Base-by-base conservation (phyloP, 2,888 invertebrate species). In the Microctonus hyperodae region DNA sequence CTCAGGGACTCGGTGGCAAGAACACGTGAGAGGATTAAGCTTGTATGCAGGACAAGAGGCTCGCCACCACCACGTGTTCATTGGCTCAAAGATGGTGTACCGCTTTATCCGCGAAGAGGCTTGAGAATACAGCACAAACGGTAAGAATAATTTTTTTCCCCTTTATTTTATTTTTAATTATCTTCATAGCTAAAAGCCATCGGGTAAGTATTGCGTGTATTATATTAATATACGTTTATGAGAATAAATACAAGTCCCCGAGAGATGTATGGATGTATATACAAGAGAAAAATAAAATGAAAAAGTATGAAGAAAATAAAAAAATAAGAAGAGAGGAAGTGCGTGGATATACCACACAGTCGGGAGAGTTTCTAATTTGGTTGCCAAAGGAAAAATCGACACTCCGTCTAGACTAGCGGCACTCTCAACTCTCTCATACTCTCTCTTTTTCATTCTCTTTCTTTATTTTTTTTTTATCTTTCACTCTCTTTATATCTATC, bases 1-100 rank as follows among this genome's bases (percentile, higher is more conserved):
- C 82, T 83, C 78, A 83, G 82, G 76, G 83, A 83, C 81, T 83
- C 83, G 74, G 82, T 82, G 75, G 83, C 82, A 77, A 81, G 83
- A 79, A 81, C 81, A 79, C 80, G 80, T 71, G 83, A 83, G 72
- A 81, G 81, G 75, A 83, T 83, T 74, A 83, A 82, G 77, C 81
- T 83, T 73, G 83, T 83, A 76, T 83, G 83, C 80, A 78, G 83
- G 73, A 83, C 83, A 74, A 77, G 81, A 73, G 83, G 83, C 64
- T 83, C 83, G 58, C 83, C 83, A 68, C 83, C 83, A 73, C 83
- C 83, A 33, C 79, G 79, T 75, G 83, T 83, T 72, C 83, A 81
- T 73, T 83, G 83, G 83, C 80, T 83, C 72, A 83, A 83, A 71
- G 81, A 83, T 72, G 83, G 83, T 73, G 76, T 82, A 72, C 82